phyloP scores from a whole-genome alignment of 2,888 invertebrate species.

The Pheosia tremula region DNA sequence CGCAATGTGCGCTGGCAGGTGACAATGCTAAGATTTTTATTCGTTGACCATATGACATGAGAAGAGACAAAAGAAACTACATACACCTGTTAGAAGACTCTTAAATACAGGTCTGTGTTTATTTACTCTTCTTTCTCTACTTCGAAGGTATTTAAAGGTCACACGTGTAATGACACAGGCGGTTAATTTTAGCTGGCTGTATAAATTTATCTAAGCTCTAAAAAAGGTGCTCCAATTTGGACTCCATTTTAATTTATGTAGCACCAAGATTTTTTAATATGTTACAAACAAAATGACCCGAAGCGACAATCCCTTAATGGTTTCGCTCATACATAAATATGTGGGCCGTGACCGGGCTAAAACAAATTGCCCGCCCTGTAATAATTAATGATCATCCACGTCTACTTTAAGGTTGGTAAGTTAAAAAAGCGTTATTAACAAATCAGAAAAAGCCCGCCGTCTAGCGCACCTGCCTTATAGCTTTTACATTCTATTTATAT shows the following conservation, averaged over 20 bases:
- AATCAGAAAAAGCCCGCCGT: constrained; percentile 58
- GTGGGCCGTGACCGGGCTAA: constrained; percentile 73
- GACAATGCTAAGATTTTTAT: constrained; percentile 53
- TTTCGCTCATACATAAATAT: constrained; percentile 77
- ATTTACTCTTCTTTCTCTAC: too few relatives aligned
- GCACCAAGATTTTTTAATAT: constrained; percentile 37
- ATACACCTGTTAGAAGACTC: constrained; percentile 66
- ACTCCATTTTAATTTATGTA: constrained; percentile 37
- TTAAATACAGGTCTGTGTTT: constrained; percentile 41
- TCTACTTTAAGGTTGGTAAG: constrained; percentile 77
- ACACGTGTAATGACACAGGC: background rate
- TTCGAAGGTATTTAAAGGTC: constrained; percentile 1
- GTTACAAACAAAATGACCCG: constrained; percentile 55
- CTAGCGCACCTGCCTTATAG: constrained; percentile 62
- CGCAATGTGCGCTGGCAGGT: constrained; percentile 56
- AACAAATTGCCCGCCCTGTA: constrained; percentile 73
- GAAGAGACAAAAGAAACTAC: constrained; percentile 51
- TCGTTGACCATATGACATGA: constrained; percentile 67
- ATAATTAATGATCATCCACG: constrained; percentile 79
- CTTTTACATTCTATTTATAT: constrained; percentile 21
- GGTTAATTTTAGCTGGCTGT: background rate
- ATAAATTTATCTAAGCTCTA: constrained; percentile 22
- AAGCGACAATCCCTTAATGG: constrained; percentile 78
- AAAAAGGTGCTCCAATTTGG: constrained; percentile 29
- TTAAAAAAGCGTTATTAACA: constrained; percentile 68